A percentile compares a stretch with the other conserved stretches of the same genome.
Evolutionary conservation across 1,140 invertebrate genomes (phyloP).

Genomic region (Drosophila takahashii): DNA sequence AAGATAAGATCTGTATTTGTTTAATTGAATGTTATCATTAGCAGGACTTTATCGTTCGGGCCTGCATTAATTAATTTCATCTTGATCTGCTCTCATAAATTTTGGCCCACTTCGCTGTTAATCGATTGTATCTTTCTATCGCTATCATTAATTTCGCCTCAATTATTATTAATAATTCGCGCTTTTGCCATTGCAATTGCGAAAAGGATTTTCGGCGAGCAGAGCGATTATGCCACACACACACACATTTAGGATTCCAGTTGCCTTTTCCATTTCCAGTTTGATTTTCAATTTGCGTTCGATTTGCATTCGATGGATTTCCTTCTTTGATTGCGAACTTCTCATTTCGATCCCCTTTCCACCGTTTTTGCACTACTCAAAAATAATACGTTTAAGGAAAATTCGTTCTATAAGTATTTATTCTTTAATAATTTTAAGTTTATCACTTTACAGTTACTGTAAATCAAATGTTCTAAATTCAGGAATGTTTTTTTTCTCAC

Average conservation of each 20-base stretch:
- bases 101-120: conserved; percentile 1
- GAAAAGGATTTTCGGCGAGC: conserved; percentile 17
- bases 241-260: conserved; percentile 6
- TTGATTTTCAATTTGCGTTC: conserved; percentile 25
- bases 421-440: background rate
- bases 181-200: background rate
- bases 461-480: no score
- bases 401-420: background rate
- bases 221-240: conserved; percentile 10
- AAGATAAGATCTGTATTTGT: conserved; percentile 2
- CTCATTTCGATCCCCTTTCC: background rate
- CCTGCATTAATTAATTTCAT: background rate
- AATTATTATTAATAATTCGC: conserved; percentile 17
- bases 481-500: no score
- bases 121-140: conserved; percentile 5
- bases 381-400: background rate
- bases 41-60: conserved; percentile 1
- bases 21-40: conserved; percentile 7
- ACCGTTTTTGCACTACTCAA: background rate
- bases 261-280: conserved; percentile 23
- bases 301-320: conserved; percentile 22
- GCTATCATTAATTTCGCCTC: conserved; percentile 11
- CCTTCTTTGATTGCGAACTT: conserved; percentile 6
- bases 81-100: conserved; percentile 8
- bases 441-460: no score